Percentiles rank a stretch among this genome's conserved stretches.
Conservation (phyloP, 1,140 invertebrate genomes). For the Achroia grisella region DNA sequence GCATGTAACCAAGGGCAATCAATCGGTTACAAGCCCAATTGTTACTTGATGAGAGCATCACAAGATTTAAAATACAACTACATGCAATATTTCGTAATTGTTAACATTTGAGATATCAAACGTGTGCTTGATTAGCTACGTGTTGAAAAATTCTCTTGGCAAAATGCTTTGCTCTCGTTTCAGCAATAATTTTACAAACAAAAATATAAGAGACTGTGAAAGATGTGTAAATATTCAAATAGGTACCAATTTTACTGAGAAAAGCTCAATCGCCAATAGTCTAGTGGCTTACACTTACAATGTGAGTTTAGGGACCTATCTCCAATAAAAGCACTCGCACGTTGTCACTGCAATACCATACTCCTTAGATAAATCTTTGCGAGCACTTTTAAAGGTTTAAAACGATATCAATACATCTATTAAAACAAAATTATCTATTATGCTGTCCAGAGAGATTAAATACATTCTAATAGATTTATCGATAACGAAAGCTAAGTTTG, state of each 20-base stretch:
- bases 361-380: background rate
- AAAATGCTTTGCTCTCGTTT: conserved; percentile 42
- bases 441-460: background rate
- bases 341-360: background rate
- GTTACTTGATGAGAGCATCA: conserved; percentile 45
- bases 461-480: conserved; percentile 2
- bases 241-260: conserved; percentile 7
- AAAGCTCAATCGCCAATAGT: conserved; percentile 7
- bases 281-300: conserved; percentile 5
- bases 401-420: conserved; percentile 1
- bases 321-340: conserved; percentile 4
- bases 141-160: conserved; percentile 39
- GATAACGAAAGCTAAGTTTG: conserved; percentile 1
- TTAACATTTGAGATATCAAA: conserved; percentile 26
- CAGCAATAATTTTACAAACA: conserved; percentile 19
- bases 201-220: conserved; percentile 1
- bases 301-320: conserved; percentile 3
- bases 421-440: background rate
- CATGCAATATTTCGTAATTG: conserved; percentile 36
- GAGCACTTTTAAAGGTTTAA: conserved; percentile 5
- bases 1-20: conserved; percentile 67
- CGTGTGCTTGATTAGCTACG: conserved; percentile 56
- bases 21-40: conserved; percentile 67
- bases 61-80: conserved; percentile 38
- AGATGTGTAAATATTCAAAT: conserved; percentile 10